A percentile compares a stretch with the other conserved stretches of the same genome.
These are phyloP conservation scores for Arion vulgaris DNA, from an alignment of 1,140 invertebrate genomes.

Conservation along the genomic window DNA sequence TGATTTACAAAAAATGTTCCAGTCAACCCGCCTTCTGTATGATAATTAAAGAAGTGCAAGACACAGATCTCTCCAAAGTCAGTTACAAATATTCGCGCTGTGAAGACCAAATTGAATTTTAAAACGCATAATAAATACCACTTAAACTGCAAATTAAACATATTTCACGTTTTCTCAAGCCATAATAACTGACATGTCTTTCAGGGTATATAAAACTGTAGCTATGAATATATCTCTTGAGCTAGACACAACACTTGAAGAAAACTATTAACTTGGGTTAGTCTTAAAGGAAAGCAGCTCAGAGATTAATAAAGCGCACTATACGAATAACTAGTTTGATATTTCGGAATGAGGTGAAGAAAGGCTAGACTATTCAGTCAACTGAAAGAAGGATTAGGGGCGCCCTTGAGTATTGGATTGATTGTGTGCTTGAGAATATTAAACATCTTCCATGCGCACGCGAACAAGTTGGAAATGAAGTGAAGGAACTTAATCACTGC, in stretches of 20 bases:
- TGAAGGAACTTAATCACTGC: too few relatives aligned
- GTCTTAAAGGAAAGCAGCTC: background rate
- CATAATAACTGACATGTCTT: background rate
- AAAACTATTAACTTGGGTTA: constrained; percentile 9
- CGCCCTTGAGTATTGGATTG: background rate
- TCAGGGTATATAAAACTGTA: constrained; percentile 2
- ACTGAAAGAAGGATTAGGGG: background rate
- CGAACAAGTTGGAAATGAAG: too few relatives aligned
- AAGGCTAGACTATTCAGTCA: too few relatives aligned
- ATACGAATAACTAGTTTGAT: background rate
- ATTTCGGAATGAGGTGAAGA: background rate
- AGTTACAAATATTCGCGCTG: too few relatives aligned
- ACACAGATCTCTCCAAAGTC: too few relatives aligned
- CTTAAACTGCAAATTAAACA: background rate
- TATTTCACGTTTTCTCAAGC: background rate
- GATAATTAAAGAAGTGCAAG: too few relatives aligned
- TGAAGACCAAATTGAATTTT: too few relatives aligned
- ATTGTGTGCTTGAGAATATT: too few relatives aligned
- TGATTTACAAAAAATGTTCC: too few relatives aligned
- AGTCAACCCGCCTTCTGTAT: too few relatives aligned
- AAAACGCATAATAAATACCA: background rate
- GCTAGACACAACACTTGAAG: background rate
- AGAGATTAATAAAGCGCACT: constrained; percentile 11
- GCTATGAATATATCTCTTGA: background rate
- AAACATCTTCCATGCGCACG: too few relatives aligned